These are phyloP conservation scores for Lottia gigantea DNA, from an alignment of 2,888 invertebrate species.

Conservation along the genomic window DNA sequence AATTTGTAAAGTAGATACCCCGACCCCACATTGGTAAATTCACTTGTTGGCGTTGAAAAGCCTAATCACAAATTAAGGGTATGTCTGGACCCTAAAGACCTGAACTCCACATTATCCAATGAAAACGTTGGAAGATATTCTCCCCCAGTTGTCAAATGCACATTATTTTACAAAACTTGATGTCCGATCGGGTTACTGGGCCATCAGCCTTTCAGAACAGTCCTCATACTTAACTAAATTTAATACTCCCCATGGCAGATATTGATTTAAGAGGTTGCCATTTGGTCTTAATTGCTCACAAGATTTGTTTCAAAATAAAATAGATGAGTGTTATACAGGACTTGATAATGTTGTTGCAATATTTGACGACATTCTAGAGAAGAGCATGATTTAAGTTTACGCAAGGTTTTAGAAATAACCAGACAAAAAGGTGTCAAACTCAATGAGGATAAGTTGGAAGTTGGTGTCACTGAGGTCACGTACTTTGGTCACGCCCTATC, in stretches of 20 bases:
- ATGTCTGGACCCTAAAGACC: constrained; percentile 1
- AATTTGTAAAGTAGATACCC: background rate
- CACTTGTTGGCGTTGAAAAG: too few species aligned
- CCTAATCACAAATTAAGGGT: too few species aligned
- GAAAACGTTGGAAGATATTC: constrained; percentile 20
- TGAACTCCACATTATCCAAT: constrained; percentile 23
- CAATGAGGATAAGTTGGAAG: background rate
- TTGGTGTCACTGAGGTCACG: constrained; percentile 15
- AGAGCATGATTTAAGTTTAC: background rate
- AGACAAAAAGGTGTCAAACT: background rate
- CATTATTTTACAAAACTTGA: constrained; percentile 22
- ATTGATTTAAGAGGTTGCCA: constrained; percentile 29
- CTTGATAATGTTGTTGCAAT: constrained; percentile 18
- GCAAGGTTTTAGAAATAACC: background rate
- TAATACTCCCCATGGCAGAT: constrained; percentile 34
- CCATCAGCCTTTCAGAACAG: constrained; percentile 15
- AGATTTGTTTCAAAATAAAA: constrained; percentile 29
- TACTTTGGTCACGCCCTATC: constrained; percentile 23
- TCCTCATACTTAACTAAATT: constrained; percentile 30
- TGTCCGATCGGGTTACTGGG: constrained; percentile 17
- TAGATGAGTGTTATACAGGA: constrained; percentile 22
- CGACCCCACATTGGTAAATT: too few species aligned
- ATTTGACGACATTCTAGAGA: constrained; percentile 30
- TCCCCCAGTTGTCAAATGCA: constrained; percentile 10
- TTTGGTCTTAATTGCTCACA: constrained; percentile 30